Evolutionary conservation across 2,113 vertebrate genomes (phyloP).

Genomic region (Gyps fulvus): DNA sequence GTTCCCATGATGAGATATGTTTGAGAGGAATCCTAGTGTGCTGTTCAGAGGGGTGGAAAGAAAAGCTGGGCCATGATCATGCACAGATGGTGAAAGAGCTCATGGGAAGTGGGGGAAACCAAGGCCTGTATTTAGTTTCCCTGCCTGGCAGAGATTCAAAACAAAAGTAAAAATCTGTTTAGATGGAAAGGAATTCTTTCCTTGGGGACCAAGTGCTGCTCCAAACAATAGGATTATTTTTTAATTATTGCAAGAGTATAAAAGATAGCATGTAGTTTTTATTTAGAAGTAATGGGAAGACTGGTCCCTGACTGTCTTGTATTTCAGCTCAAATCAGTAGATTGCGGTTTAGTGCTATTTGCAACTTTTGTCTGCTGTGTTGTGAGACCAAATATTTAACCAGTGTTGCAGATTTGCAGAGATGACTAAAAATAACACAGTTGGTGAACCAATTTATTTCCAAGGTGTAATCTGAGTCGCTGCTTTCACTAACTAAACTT

Average conservation of each 20-base stretch:
- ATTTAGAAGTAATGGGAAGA: not conserved
- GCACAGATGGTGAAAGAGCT: slow-evolving; percentile 3
- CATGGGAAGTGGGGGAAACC: not conserved
- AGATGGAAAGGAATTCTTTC: not conserved
- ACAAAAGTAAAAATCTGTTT: not conserved
- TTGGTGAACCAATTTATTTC: slow-evolving; percentile 1
- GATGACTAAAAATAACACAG: not conserved
- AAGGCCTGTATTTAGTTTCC: slow-evolving; percentile 5
- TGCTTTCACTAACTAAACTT: slow-evolving; percentile 11
- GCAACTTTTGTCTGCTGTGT: not conserved
- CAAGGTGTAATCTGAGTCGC: not conserved
- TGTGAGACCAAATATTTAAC: not conserved
- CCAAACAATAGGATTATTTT: slow-evolving; percentile 9
- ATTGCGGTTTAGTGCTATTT: not conserved
- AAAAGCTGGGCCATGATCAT: not conserved
- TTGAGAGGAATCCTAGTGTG: not conserved
- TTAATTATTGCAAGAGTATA: not conserved
- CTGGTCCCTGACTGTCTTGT: not conserved
- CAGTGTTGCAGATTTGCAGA: not conserved
- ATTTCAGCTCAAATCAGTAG: not conserved
- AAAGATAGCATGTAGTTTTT: not conserved
- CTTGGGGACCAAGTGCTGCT: not conserved
- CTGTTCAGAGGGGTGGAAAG: not conserved
- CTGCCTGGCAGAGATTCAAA: slow-evolving; percentile 1
- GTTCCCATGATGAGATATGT: not conserved